Base-by-base conservation (phyloP, 2,888 invertebrate species). In the Eudasyphora cyanicolor region DNA sequence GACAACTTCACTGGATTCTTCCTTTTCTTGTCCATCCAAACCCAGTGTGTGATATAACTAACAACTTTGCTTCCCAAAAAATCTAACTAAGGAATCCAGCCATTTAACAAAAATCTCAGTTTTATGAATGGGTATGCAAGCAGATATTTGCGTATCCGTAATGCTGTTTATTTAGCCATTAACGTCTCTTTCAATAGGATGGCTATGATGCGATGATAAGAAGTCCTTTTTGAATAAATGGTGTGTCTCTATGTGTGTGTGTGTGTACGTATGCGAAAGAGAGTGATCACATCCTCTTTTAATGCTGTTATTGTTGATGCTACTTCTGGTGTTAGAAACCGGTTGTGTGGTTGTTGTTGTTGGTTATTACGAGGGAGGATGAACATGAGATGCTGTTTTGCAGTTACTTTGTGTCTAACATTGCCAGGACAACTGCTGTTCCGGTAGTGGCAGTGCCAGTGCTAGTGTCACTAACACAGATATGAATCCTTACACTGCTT, bases 121-220 rank as follows among this genome's bases (percentile, higher is more conserved):
- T 32, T 4, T 8, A 6, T 14, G 14, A 60, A n/a, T 60, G 32
- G 32, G 10, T 14, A 1, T 27, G 32, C 38, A 5, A 64, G 19
- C 19, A 29, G 19, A 35, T 42, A 67, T 42, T 67, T 42, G 24
- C 67, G 14, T 67, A 19, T 38, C 17, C 54, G 12, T 67, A 29
- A 24, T 29, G 38, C 27, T 54, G 38, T 54, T 64, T 57, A 27
- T 35, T 62, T 71, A 51, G 42, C 38, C 64, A 27, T 38, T 21
- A 42, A 76, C 32, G 57, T 71, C 51, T 27, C 10, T 51, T 60
- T 49, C 24, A n/a, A 70, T 70, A 38, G 45, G 71, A 70, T 62
- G 24, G 24, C 21, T 14, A 38, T 17, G 29, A 60, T 67, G 24
- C 19, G 67, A 42, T n/a, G 67, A 42, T 67, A 67, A 24, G 42